A percentile compares a stretch with the other conserved stretches of the same genome.
phyloP scores from a whole-genome alignment of 2,113 vertebrate genomes.

The Pedionomus torquatus region DNA sequence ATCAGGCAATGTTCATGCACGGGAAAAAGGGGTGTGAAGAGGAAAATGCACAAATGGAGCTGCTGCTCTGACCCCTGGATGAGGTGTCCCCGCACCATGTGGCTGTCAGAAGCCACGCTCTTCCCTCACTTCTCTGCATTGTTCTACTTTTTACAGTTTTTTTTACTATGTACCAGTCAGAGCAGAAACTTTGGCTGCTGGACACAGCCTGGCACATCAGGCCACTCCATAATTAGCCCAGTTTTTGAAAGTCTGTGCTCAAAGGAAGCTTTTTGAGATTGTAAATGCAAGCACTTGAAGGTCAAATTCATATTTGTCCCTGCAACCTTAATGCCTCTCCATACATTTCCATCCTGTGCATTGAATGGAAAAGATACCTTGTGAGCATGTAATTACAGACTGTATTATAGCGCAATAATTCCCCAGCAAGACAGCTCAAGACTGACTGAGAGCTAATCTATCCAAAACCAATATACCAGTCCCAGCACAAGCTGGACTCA shows the following conservation, averaged over 20 bases:
- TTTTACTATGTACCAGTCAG: not conserved
- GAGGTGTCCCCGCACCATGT: fast-evolving
- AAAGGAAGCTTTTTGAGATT: not conserved
- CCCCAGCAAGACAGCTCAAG: conserved; percentile 2
- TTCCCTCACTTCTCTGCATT: not conserved
- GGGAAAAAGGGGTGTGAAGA: too few relatives aligned
- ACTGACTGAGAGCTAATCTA: conserved; percentile 25
- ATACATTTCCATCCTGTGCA: not conserved
- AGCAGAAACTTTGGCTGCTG: not conserved
- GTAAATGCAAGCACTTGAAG: not conserved
- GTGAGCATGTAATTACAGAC: conserved; percentile 39
- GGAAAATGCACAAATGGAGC: fast-evolving
- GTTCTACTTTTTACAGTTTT: not conserved
- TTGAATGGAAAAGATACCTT: not conserved
- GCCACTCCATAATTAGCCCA: fast-evolving
- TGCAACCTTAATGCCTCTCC: not conserved
- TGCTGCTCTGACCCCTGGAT: fast-evolving
- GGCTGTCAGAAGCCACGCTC: fast-evolving
- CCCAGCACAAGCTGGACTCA: not conserved
- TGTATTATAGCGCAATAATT: conserved; percentile 24
- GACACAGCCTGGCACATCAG: not conserved
- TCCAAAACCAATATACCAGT: conserved; percentile 32
- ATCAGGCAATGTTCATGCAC: fast-evolving
- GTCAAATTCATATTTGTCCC: not conserved
- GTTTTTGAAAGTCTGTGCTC: not conserved